These are phyloP conservation scores for Heliconius ismenius DNA, from an alignment of 2,888 invertebrate genomes.

Conservation along the genomic window DNA sequence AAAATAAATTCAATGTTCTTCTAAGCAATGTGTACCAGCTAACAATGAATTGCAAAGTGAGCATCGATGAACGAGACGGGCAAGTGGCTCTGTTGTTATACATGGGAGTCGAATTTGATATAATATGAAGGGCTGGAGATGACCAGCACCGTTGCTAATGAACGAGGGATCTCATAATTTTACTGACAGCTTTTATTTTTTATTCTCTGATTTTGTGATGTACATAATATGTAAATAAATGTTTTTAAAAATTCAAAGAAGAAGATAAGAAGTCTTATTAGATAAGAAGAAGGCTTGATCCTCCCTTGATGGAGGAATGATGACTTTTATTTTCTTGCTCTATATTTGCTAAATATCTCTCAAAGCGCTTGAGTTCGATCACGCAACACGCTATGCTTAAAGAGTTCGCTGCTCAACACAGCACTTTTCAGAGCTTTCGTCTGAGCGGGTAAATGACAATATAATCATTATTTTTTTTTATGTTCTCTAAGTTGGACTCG, in stretches of 20 bases:
- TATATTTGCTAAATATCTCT: too few species aligned
- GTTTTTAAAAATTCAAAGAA: neutral
- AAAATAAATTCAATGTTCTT: neutral
- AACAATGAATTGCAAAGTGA: constrained; percentile 62
- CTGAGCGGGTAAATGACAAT: neutral
- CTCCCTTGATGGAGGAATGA: too few species aligned
- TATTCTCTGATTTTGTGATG: neutral
- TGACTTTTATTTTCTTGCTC: too few species aligned
- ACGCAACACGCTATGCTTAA: too few species aligned
- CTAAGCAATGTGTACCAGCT: constrained; percentile 43
- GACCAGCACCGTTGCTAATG: constrained; percentile 69
- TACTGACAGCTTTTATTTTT: constrained; percentile 40
- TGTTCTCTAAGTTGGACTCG: neutral
- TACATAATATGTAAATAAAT: too few species aligned
- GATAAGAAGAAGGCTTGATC: too few species aligned
- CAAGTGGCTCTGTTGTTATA: constrained; percentile 61
- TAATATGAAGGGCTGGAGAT: constrained; percentile 67
- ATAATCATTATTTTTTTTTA: too few species aligned
- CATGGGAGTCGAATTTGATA: constrained; percentile 68
- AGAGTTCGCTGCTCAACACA: fast-evolving
- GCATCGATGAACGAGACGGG: constrained; percentile 58
- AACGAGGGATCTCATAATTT: constrained; percentile 54
- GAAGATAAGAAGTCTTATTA: too few species aligned
- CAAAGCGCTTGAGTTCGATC: too few species aligned
- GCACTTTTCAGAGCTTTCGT: neutral